These are phyloP conservation scores for Plecturocebus donacophilus DNA, from an alignment of 2,113 vertebrate species.

Conservation along the genomic window DNA sequence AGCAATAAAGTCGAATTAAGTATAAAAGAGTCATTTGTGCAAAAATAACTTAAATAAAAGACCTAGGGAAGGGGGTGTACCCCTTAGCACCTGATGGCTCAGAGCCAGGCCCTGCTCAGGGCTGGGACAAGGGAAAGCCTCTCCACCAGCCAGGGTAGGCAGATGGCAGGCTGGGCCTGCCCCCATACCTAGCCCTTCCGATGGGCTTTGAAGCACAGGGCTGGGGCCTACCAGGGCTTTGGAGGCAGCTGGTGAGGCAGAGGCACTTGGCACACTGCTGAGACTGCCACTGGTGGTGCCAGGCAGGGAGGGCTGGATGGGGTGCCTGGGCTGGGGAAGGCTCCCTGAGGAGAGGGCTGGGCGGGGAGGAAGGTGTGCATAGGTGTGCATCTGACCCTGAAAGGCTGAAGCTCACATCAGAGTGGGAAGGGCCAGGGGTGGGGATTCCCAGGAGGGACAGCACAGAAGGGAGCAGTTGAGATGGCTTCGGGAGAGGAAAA, in stretches of 20 bases:
- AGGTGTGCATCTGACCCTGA: slow-evolving; percentile 75
- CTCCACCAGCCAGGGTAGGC: slow-evolving; percentile 80
- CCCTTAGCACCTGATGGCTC: slow-evolving; percentile 76
- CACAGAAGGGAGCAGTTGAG: slow-evolving; percentile 75
- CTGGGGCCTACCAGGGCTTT: slow-evolving; percentile 75
- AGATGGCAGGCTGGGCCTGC: slow-evolving; percentile 69
- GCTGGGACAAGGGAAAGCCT: slow-evolving; percentile 89
- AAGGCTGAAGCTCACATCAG: slow-evolving; percentile 82
- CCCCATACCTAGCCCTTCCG: slow-evolving; percentile 70
- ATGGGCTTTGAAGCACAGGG: slow-evolving; percentile 78
- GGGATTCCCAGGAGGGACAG: slow-evolving; percentile 78
- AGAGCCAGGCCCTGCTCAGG: slow-evolving; percentile 90
- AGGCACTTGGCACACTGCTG: slow-evolving; percentile 78
- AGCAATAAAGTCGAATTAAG: slow-evolving; percentile 82
- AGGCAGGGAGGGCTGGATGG: slow-evolving; percentile 69
- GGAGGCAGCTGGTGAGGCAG: slow-evolving; percentile 75
- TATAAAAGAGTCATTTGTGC: slow-evolving; percentile 81
- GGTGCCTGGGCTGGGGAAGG: slow-evolving; percentile 76
- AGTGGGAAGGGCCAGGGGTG: slow-evolving; percentile 72
- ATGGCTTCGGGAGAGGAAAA: slow-evolving; percentile 72
- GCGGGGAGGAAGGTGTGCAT: slow-evolving; percentile 67
- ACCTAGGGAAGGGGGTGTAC: slow-evolving; percentile 77
- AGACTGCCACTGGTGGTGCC: slow-evolving; percentile 66
- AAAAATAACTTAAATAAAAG: slow-evolving; percentile 83
- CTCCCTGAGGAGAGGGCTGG: slow-evolving; percentile 81